These are phyloP conservation scores for Desoria tigrina DNA, from an alignment of 2,888 invertebrate species.

Conservation along the genomic window DNA sequence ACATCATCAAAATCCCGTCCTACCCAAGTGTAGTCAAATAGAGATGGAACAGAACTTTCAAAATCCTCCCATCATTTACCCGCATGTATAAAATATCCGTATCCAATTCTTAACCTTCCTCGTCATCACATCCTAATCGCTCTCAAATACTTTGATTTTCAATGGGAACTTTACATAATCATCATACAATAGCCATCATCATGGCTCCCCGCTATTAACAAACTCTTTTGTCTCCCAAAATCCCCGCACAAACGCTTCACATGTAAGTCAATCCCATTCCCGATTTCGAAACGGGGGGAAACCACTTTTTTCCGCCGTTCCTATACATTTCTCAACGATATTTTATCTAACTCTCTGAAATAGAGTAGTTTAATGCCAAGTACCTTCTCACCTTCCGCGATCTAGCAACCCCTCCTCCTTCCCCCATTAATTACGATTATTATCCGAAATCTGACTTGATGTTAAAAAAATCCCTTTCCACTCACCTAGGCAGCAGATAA, in stretches of 20 bases:
- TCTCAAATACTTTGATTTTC: not conserved
- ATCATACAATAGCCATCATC: not conserved
- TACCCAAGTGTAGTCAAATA: too few relatives aligned
- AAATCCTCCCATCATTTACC: not conserved
- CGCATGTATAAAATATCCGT: not conserved
- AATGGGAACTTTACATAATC: not conserved
- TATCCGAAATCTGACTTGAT: too few relatives aligned
- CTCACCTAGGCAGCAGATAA: too few relatives aligned
- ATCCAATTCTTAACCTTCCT: not conserved
- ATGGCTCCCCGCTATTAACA: constrained; percentile 8
- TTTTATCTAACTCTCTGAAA: not conserved
- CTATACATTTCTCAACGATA: not conserved
- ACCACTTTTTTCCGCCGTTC: too few relatives aligned
- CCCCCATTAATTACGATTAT: too few relatives aligned
- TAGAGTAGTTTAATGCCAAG: not conserved
- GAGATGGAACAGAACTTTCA: not conserved
- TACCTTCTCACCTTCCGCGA: constrained; percentile 1
- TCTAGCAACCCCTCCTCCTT: too few relatives aligned
- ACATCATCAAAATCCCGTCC: not conserved
- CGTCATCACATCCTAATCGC: constrained; percentile 1
- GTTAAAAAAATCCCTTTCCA: too few relatives aligned
- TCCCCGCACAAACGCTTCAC: not conserved
- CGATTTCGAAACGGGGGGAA: too few relatives aligned
- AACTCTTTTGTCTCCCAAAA: constrained; percentile 10
- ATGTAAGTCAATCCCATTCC: too few relatives aligned